Evolutionary conservation across 2,888 invertebrate genomes (phyloP).

Genomic region (Lasius fuliginosus): DNA sequence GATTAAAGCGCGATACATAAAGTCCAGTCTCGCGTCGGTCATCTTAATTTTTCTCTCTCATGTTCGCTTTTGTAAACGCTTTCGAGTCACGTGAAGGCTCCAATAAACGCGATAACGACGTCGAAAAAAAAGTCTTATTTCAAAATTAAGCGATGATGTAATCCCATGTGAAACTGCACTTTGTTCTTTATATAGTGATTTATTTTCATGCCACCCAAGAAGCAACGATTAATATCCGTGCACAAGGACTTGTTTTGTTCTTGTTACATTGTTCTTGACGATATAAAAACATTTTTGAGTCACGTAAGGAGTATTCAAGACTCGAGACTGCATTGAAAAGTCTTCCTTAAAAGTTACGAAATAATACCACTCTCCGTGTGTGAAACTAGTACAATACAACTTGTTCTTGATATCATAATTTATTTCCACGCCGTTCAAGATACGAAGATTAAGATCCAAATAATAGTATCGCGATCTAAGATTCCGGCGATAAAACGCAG

Average conservation of each 20-base stretch:
- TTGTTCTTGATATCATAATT: conserved; percentile 43
- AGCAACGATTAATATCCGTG: conserved; percentile 10
- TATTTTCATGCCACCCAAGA: conserved; percentile 34
- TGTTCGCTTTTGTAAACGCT: not conserved
- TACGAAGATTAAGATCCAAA: conserved; percentile 21
- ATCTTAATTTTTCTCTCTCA: conserved; percentile 27
- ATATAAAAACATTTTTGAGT: not conserved
- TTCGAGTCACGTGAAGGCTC: conserved; percentile 30
- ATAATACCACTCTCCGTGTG: conserved; percentile 15
- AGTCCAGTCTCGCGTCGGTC: conserved; percentile 22
- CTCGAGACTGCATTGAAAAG: conserved; percentile 14
- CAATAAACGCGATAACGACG: conserved; percentile 11
- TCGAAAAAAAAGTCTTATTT: not conserved
- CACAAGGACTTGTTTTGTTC: conserved; percentile 11
- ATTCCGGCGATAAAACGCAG: conserved; percentile 35
- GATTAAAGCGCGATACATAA: conserved; percentile 5
- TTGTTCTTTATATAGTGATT: conserved; percentile 38
- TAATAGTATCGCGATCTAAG: conserved; percentile 35
- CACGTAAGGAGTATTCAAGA: not conserved
- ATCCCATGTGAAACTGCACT: conserved; percentile 23
- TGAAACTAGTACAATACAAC: conserved; percentile 11
- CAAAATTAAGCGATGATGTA: conserved; percentile 35
- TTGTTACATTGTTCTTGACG: not conserved
- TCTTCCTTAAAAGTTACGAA: conserved; percentile 16
- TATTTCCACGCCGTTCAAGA: conserved; percentile 19